A percentile compares a stretch with the other conserved stretches of the same genome.
Conservation (phyloP, 2,888 invertebrate genomes). For the Nomada ferruginata region DNA sequence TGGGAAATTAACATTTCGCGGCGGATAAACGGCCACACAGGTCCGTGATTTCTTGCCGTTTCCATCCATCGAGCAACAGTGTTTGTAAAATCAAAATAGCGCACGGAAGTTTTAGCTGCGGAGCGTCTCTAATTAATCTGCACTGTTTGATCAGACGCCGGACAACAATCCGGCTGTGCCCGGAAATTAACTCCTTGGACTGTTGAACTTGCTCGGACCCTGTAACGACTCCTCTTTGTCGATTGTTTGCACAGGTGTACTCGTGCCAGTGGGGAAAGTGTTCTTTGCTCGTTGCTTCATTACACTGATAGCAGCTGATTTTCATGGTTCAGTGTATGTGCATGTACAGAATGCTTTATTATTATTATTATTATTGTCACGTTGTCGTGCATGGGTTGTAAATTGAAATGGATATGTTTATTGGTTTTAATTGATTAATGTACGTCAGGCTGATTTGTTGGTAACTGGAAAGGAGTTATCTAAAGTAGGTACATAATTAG, state of each 20-base stretch:
- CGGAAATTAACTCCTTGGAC: slow-evolving; percentile 24
- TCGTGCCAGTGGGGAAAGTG: background rate
- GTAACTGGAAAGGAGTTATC: no score
- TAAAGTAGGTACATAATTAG: no score
- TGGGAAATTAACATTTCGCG: slow-evolving; percentile 50
- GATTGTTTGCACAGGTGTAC: background rate
- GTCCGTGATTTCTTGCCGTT: slow-evolving; percentile 2
- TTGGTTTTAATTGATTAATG: no score
- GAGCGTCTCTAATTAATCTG: slow-evolving; percentile 38
- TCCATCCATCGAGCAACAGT: background rate
- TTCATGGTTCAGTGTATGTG: no score
- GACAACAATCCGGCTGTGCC: background rate
- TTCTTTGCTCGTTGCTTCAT: no score
- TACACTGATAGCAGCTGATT: no score
- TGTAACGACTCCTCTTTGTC: background rate
- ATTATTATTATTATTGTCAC: no score
- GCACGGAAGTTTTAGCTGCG: slow-evolving; percentile 8
- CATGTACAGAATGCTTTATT: no score
- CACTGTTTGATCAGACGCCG: slow-evolving; percentile 30
- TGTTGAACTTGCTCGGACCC: background rate
- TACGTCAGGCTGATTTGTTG: no score
- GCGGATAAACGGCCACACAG: background rate
- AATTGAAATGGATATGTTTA: no score
- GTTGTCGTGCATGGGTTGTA: no score
- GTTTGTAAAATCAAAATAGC: slow-evolving; percentile 3